Conservation (phyloP, 2,113 vertebrate genomes). For the Xiphophorus hellerii region DNA sequence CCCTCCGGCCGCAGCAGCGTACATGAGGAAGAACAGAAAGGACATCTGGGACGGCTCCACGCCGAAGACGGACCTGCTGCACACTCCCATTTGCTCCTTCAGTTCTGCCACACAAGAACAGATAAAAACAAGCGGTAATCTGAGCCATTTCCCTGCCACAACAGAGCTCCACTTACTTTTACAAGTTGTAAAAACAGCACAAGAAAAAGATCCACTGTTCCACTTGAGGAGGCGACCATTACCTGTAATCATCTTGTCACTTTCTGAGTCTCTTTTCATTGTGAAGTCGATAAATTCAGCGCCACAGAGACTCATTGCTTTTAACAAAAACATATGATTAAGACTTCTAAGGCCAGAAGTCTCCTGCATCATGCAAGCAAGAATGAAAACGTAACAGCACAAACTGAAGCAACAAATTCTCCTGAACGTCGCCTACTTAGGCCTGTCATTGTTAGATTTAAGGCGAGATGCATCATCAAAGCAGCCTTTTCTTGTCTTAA, state of each 20-base stretch:
- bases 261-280: constrained; percentile 3
- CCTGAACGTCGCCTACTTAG: neutral
- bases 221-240: constrained; percentile 10
- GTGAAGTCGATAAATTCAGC: constrained; percentile 14
- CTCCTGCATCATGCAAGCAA: neutral
- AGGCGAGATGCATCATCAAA: neutral
- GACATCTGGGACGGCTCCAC: constrained; percentile 78
- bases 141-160: neutral
- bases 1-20: constrained; percentile 74
- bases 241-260: constrained; percentile 21
- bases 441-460: neutral
- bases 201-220: neutral
- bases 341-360: neutral
- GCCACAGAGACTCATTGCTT: constrained; percentile 9
- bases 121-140: constrained; percentile 5
- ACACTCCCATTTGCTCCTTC: constrained; percentile 65
- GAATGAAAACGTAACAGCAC: neutral
- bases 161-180: constrained; percentile 1
- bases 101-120: constrained; percentile 54
- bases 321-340: constrained; percentile 3
- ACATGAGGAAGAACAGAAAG: constrained; percentile 79
- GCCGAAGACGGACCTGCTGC: constrained; percentile 69
- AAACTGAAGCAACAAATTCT: neutral
- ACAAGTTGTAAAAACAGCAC: neutral
- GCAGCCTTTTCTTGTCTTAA: neutral